Conservation (phyloP, 92 coral and sea anemone genomes). For the Palythoa grandiflora region DNA sequence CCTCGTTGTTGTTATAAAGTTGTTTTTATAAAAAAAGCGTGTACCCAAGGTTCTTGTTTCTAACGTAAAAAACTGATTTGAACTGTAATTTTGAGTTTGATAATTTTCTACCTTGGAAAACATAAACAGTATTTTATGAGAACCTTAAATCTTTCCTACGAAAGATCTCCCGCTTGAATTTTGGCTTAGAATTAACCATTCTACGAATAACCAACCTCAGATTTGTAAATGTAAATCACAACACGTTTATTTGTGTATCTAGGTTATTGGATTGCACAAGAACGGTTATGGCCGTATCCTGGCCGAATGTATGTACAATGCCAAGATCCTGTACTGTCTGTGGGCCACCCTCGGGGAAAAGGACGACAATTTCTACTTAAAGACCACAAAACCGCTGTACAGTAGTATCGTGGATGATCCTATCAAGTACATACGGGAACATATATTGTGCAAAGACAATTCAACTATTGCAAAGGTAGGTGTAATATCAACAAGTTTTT, state of each 20-base stretch:
- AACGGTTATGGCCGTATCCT: slow-evolving; percentile 86
- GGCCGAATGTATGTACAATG: slow-evolving; percentile 77
- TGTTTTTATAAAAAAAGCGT: no score
- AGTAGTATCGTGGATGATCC: slow-evolving; percentile 60
- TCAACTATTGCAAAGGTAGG: slow-evolving; percentile 18
- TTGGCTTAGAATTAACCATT: no score
- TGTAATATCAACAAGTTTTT: slow-evolving; percentile 58
- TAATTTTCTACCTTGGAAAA: no score
- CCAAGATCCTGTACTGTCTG: slow-evolving; percentile 81
- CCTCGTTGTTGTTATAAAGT: no score
- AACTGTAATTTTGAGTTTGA: no score
- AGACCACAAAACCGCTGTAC: slow-evolving; percentile 67
- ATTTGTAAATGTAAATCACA: background rate
- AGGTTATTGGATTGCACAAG: slow-evolving; percentile 83
- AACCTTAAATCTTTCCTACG: no score
- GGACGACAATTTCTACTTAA: slow-evolving; percentile 69
- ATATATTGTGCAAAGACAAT: slow-evolving; percentile 75
- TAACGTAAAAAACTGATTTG: no score
- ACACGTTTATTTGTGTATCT: background rate
- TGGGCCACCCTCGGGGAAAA: slow-evolving; percentile 71
- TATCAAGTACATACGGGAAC: slow-evolving; percentile 56
- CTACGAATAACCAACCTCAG: no score
- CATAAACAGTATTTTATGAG: no score
- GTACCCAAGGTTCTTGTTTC: no score
- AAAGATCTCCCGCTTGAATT: no score